Base-by-base conservation (phyloP, 2,888 invertebrate genomes). In the Malacosoma neustria region DNA sequence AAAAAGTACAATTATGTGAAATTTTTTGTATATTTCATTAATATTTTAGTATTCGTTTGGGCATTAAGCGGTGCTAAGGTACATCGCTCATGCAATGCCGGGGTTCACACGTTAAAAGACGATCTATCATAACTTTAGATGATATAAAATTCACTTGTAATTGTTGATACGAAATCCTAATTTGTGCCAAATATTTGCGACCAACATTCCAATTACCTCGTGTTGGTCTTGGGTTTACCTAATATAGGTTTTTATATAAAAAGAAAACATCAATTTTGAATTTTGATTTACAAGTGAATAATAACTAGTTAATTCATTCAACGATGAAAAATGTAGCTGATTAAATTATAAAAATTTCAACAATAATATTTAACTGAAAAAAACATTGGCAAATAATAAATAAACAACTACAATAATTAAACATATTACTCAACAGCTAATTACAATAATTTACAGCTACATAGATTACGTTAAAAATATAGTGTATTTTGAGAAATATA, bases 51-150 rank as follows among this genome's bases (percentile, higher is more conserved):
- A 22, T 3, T 22, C 22, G 6, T 22, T 22, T 22, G 22, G 45
- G 54, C 46, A 50, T 46, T 51, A 51, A 52, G 39, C 33, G 38
- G 52, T 60, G 57, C 51, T 56, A 49, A 56, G 45, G 52, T 45
- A 38, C 34, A 43, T 43, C 45, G 52, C 57, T 55, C 77, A 77
- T 79, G 79, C 79, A 67, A 57, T 66, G 65, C 64, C 48, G 47
- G 54, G 69, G 73, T 61, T 54, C 71, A 72, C 72, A 63, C 70
- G 39, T 46, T 49, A 32, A n/a, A 11, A 13, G 11, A 30, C 33
- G 14, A 30, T 14, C 22, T 22, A 22, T 22, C 5, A 22, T 22
- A 9, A 22, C 22, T 7, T 22, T 22, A 22, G 9, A 4, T 22
- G 22, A 22, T 22, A 22, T 22, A 22, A 22, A 22, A 22, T 22